Percentiles rank a stretch among this genome's conserved stretches.
Evolutionary conservation across 1,140 invertebrate species (phyloP).

Genomic region (Meloidogyne floridensis): DNA sequence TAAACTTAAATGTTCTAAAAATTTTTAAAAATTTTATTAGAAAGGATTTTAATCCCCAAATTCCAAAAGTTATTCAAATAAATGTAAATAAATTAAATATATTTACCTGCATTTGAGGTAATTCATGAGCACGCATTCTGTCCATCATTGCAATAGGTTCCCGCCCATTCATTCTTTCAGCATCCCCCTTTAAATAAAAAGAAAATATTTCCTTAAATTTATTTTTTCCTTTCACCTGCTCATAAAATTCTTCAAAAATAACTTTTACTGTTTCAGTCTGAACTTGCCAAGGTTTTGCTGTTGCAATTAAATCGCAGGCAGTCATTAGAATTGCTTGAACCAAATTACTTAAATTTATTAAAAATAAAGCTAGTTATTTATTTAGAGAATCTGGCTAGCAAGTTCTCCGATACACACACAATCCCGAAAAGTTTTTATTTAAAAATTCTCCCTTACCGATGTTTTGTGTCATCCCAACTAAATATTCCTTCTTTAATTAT

Average conservation of each 20-base stretch:
- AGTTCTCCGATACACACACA: no score
- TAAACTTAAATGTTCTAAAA: no score
- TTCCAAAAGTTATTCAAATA: no score
- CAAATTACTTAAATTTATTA: constrained; percentile 68
- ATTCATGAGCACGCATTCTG: constrained; percentile 74
- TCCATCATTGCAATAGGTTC: constrained; percentile 83
- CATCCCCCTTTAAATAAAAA: constrained; percentile 71
- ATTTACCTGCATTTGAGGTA: constrained; percentile 68
- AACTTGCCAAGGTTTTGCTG: constrained; percentile 82
- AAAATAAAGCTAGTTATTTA: not conserved
- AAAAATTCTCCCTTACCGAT: constrained; percentile 36
- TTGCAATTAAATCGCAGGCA: constrained; percentile 79
- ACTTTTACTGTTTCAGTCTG: constrained; percentile 79
- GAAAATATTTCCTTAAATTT: not conserved
- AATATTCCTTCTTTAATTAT: constrained; percentile 52
- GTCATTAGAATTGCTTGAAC: constrained; percentile 80
- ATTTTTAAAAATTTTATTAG: no score
- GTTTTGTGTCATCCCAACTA: constrained; percentile 50
- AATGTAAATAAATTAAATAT: not conserved
- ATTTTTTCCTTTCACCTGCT: constrained; percentile 71
- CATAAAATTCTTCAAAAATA: constrained; percentile 84
- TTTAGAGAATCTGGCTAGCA: no score
- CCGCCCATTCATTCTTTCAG: constrained; percentile 74
- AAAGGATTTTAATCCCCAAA: no score
- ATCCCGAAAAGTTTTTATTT: no score